Evolutionary conservation across 2,113 vertebrate genomes (phyloP).

Genomic region (Takifugu bimaculatus): DNA sequence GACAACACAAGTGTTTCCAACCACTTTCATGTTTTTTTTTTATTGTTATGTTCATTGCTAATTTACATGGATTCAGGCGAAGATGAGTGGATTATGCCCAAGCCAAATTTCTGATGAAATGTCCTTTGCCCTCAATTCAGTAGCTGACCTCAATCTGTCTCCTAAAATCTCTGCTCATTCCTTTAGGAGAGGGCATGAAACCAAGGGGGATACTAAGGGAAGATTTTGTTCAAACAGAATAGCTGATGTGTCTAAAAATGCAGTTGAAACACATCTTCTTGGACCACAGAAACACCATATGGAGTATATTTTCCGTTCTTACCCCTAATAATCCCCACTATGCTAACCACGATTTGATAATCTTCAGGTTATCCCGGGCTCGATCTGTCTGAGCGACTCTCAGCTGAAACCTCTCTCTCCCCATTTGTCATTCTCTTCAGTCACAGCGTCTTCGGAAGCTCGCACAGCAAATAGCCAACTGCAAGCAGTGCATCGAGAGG

Average conservation of each 20-base stretch:
- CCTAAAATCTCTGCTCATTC: constrained; percentile 31
- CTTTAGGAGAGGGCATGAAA: constrained; percentile 6
- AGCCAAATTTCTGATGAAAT: constrained; percentile 49
- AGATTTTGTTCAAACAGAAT: neutral
- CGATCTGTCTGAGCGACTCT: neutral
- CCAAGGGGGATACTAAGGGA: neutral
- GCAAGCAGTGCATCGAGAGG: constrained; percentile 95
- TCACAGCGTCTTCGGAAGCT: constrained; percentile 90
- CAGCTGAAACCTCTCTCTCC: neutral
- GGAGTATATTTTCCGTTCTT: constrained; percentile 3
- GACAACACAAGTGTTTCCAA: neutral
- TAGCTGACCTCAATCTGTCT: constrained; percentile 63
- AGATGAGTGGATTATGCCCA: constrained; percentile 11
- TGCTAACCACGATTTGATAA: neutral
- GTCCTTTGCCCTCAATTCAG: constrained; percentile 54
- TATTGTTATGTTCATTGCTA: neutral
- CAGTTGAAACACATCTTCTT: constrained; percentile 1
- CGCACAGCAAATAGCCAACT: constrained; percentile 94
- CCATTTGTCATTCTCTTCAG: constrained; percentile 62
- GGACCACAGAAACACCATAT: neutral
- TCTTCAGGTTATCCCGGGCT: neutral
- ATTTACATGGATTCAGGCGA: constrained; percentile 7
- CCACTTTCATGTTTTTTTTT: neutral
- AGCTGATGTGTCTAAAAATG: too few species aligned
- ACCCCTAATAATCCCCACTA: neutral